These are phyloP conservation scores for Lutjanus argentimaculatus DNA, from an alignment of 2,797 vertebrate genomes.

Conservation along the genomic window DNA sequence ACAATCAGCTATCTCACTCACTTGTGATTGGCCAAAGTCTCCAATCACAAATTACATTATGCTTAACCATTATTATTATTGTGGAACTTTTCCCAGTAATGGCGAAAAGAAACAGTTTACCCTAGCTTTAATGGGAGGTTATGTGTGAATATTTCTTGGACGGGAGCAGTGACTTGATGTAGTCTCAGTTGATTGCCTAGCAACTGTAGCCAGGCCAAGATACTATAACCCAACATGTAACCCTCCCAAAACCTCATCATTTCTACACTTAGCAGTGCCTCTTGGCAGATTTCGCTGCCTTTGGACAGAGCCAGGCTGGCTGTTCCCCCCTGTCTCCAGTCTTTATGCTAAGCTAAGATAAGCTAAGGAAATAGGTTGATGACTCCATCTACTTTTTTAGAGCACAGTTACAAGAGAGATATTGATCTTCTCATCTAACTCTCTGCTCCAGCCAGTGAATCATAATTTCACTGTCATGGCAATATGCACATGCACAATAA, in stretches of 20 bases:
- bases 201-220: background rate
- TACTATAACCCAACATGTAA: background rate
- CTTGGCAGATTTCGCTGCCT: background rate
- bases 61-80: no score
- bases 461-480: no score
- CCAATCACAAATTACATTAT: no score
- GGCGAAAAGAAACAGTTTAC: no score
- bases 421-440: background rate
- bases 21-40: no score
- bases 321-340: no score
- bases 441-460: background rate
- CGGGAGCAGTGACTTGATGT: background rate
- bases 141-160: background rate
- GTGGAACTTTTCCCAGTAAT: no score
- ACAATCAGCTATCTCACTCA: no score
- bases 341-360: no score
- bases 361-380: background rate
- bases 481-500: no score
- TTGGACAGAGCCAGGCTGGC: background rate
- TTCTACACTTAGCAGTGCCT: background rate
- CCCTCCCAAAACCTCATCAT: background rate
- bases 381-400: background rate
- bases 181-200: constrained; percentile 1
- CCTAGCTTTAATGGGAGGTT: background rate
- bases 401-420: background rate